These are phyloP conservation scores for Drosophila planitibia DNA, from an alignment of 2,888 invertebrate species.

Conservation along the genomic window DNA sequence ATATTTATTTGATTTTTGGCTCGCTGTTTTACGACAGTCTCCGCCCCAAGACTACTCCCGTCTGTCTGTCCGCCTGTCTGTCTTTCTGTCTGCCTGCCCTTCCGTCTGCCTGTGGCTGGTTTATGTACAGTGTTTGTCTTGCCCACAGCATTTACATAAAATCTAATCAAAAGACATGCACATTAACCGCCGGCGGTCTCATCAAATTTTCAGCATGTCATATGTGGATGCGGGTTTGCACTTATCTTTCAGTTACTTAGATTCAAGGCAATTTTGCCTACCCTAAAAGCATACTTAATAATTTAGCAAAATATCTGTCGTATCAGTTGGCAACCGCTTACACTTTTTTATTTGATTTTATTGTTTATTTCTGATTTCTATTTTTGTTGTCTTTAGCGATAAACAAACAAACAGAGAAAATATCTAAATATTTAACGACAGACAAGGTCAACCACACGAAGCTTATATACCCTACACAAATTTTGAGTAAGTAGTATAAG, in stretches of 20 bases:
- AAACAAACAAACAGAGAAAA: slow-evolving; percentile 18
- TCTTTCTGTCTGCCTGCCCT: neutral
- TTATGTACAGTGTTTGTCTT: slow-evolving; percentile 59
- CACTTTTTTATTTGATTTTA: slow-evolving; percentile 40
- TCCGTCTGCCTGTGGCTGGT: slow-evolving; percentile 26
- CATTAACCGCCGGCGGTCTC: slow-evolving; percentile 70
- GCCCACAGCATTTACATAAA: slow-evolving; percentile 75
- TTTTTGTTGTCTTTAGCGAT: slow-evolving; percentile 6
- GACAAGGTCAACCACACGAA: neutral
- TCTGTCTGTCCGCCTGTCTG: neutral
- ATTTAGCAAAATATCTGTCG: slow-evolving; percentile 61
- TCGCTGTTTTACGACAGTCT: slow-evolving; percentile 49
- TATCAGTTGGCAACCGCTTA: slow-evolving; percentile 54
- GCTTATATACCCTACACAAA: neutral
- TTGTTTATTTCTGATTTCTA: neutral
- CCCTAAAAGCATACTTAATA: slow-evolving; percentile 77
- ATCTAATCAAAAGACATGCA: slow-evolving; percentile 79
- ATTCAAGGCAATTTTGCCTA: slow-evolving; percentile 17
- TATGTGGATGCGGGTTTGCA: slow-evolving; percentile 38
- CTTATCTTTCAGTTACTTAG: slow-evolving; percentile 45
- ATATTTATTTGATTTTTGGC: slow-evolving; percentile 75
- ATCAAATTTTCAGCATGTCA: slow-evolving; percentile 71
- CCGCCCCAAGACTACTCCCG: neutral
- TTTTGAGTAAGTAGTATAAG: neutral
- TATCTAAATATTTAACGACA: slow-evolving; percentile 13